phyloP scores from a whole-genome alignment of 2,113 vertebrate genomes.

The Desmodus rotundus region DNA sequence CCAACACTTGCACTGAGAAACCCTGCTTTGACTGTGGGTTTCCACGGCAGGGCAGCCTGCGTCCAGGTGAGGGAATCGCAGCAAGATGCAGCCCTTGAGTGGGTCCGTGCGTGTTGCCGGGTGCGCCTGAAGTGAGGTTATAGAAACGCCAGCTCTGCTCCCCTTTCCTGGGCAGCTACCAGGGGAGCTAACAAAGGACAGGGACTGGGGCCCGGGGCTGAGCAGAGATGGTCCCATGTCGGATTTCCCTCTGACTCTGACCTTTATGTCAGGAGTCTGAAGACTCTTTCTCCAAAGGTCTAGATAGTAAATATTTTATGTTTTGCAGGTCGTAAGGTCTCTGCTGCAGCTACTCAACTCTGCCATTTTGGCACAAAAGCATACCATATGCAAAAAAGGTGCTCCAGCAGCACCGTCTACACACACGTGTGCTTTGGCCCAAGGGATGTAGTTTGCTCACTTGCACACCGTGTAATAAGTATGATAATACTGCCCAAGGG shows the following conservation, averaged over 20 bases:
- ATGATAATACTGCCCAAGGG: fast-evolving
- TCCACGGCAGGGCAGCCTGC: neutral
- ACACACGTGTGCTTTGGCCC: neutral
- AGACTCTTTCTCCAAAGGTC: neutral
- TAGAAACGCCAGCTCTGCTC: neutral
- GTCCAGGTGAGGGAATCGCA: neutral
- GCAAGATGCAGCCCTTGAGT: neutral
- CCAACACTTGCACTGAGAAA: neutral
- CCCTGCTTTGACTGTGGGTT: too few species aligned
- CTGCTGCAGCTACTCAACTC: neutral
- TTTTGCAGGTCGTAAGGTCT: neutral
- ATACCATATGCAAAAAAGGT: neutral
- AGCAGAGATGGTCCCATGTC: neutral
- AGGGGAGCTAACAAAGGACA: neutral
- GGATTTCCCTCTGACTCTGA: neutral
- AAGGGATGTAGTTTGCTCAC: neutral
- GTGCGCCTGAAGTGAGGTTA: neutral
- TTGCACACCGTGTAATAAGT: neutral
- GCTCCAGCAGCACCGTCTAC: neutral
- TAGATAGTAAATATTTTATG: neutral
- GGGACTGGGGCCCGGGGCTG: neutral
- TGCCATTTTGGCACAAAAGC: neutral
- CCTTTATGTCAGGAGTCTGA: neutral
- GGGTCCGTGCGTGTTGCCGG: too few species aligned
- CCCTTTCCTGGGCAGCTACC: neutral